These are phyloP conservation scores for Corythornis leucogaster DNA, from an alignment of 2,797 vertebrate genomes.

Conservation along the genomic window DNA sequence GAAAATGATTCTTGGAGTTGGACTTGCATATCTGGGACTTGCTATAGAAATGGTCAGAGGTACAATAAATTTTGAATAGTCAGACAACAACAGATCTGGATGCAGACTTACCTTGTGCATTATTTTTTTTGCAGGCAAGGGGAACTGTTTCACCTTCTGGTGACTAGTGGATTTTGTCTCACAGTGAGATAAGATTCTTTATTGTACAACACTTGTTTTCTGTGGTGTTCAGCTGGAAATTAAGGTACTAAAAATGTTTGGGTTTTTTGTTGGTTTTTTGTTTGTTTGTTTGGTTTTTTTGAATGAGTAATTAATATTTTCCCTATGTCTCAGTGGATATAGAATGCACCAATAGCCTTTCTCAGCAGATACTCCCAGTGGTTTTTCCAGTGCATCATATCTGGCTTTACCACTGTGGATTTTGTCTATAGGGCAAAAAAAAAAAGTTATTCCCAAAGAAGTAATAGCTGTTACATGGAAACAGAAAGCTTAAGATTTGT, in stretches of 20 bases:
- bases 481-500: background rate
- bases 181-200: background rate
- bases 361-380: background rate
- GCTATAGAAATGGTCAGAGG: background rate
- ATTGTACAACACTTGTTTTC: background rate
- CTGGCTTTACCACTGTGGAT: background rate
- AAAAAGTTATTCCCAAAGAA: slow-evolving; percentile 15
- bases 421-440: background rate
- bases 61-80: background rate
- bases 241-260: background rate
- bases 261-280: too few relatives aligned
- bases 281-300: background rate
- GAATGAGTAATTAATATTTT: background rate
- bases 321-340: background rate
- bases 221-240: background rate
- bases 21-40: background rate
- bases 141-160: background rate
- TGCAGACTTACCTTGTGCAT: background rate
- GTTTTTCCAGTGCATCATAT: background rate
- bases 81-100: background rate
- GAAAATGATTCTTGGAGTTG: background rate
- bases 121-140: background rate
- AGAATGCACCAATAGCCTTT: background rate
- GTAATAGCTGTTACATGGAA: background rate
- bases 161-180: background rate